These are phyloP conservation scores for Hyposmocoma kahamanoa DNA, from an alignment of 1,140 invertebrate genomes.

Conservation along the genomic window DNA sequence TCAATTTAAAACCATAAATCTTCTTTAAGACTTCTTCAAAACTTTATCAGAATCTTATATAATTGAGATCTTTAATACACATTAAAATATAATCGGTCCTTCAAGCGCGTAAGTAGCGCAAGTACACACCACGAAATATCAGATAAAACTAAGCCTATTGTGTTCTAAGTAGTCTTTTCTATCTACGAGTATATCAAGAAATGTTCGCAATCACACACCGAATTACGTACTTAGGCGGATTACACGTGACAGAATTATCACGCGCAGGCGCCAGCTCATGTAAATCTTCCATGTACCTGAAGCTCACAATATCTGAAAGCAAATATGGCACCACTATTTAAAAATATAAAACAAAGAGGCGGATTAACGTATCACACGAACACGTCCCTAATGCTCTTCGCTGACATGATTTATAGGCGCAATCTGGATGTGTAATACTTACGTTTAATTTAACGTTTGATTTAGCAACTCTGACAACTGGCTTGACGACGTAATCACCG, in stretches of 20 bases:
- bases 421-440: conserved; percentile 46
- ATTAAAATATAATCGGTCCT: conserved; percentile 21
- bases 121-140: conserved; percentile 40
- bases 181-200: conserved; percentile 32
- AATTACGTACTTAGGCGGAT: conserved; percentile 62
- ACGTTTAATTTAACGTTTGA: conserved; percentile 57
- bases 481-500: conserved; percentile 61
- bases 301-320: conserved; percentile 64
- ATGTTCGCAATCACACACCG: conserved; percentile 60
- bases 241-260: conserved; percentile 65
- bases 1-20: conserved; percentile 30
- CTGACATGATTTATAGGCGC: conserved; percentile 49
- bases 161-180: conserved; percentile 50
- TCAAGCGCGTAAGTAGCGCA: conserved; percentile 35
- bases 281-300: conserved; percentile 58
- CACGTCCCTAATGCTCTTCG: conserved; percentile 39
- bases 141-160: conserved; percentile 63
- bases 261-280: conserved; percentile 52
- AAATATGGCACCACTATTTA: conserved; percentile 70
- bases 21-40: conserved; percentile 13
- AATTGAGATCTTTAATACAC: no score
- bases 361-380: conserved; percentile 64
- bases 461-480: conserved; percentile 58
- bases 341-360: conserved; percentile 67
- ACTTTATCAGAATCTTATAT: neutral